phyloP scores from a whole-genome alignment of 2,888 invertebrate genomes.

The Argyresthia goedartella region DNA sequence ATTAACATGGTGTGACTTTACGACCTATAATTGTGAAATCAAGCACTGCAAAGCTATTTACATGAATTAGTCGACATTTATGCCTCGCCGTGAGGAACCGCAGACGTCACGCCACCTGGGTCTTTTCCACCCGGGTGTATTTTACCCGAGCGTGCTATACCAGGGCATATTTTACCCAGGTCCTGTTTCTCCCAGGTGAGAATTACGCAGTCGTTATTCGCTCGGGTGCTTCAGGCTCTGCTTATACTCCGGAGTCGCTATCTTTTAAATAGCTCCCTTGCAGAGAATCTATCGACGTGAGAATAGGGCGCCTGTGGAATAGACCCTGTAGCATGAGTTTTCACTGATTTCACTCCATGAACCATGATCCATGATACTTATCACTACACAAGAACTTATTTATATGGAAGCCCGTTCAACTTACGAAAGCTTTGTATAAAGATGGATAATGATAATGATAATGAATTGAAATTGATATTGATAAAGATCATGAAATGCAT shows the following conservation, averaged over 20 bases:
- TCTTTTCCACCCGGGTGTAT: too few relatives aligned
- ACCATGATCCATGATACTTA: background rate
- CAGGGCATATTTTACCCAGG: conserved; percentile 10
- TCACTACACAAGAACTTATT: too few relatives aligned
- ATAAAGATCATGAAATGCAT: too few relatives aligned
- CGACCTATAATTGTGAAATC: background rate
- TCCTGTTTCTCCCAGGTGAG: conserved; percentile 45
- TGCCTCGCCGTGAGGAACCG: conserved; percentile 58
- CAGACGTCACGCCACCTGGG: conserved; percentile 18
- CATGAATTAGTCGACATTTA: conserved; percentile 66
- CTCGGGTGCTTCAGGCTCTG: conserved; percentile 37
- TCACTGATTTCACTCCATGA: background rate
- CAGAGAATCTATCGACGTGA: conserved; percentile 27
- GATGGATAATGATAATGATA: background rate
- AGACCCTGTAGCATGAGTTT: background rate
- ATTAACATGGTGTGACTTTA: too few relatives aligned
- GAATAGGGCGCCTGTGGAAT: background rate
- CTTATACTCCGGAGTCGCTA: conserved; percentile 25
- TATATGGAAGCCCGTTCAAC: background rate
- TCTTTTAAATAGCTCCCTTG: conserved; percentile 42
- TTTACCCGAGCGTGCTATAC: too few relatives aligned
- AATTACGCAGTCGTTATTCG: conserved; percentile 65
- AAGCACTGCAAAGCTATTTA: conserved; percentile 41
- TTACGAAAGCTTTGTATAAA: background rate
- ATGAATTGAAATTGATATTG: too few relatives aligned